These are phyloP conservation scores for Labeo calbasu DNA, from an alignment of 2,797 vertebrate genomes.

Conservation along the genomic window DNA sequence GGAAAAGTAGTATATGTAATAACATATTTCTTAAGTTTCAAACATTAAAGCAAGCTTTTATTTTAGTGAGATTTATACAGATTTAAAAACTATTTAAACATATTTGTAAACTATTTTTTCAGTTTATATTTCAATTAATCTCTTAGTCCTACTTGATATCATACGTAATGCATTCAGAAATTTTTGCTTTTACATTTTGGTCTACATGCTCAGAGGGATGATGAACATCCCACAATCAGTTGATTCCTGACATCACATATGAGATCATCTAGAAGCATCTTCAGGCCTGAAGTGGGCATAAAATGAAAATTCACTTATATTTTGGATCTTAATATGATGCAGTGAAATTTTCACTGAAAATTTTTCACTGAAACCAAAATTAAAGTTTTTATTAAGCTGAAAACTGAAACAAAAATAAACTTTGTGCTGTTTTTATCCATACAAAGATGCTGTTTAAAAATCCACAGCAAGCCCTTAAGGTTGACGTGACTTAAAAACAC, in stretches of 20 bases:
- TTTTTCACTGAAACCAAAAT: neutral
- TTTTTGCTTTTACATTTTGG: neutral
- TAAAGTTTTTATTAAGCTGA: neutral
- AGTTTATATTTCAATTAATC: neutral
- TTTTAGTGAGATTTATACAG: too few relatives aligned
- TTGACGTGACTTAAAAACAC: neutral
- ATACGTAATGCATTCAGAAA: neutral
- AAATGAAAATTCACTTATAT: neutral
- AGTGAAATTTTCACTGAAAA: neutral
- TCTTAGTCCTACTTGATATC: neutral
- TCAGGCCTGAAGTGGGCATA: neutral
- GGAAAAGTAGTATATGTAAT: neutral
- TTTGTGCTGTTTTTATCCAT: neutral
- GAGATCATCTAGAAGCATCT: conserved; percentile 24
- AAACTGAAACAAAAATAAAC: neutral
- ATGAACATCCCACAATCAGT: conserved; percentile 30
- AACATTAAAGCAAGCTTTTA: too few relatives aligned
- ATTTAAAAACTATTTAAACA: too few relatives aligned
- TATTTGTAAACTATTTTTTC: too few relatives aligned
- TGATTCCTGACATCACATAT: conserved; percentile 30
- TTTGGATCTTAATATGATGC: neutral
- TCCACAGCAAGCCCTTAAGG: neutral
- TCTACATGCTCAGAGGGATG: neutral
- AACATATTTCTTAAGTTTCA: neutral
- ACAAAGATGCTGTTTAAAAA: neutral